These are phyloP conservation scores for Unio delphinus DNA, from an alignment of 2,888 invertebrate species.

Conservation along the genomic window DNA sequence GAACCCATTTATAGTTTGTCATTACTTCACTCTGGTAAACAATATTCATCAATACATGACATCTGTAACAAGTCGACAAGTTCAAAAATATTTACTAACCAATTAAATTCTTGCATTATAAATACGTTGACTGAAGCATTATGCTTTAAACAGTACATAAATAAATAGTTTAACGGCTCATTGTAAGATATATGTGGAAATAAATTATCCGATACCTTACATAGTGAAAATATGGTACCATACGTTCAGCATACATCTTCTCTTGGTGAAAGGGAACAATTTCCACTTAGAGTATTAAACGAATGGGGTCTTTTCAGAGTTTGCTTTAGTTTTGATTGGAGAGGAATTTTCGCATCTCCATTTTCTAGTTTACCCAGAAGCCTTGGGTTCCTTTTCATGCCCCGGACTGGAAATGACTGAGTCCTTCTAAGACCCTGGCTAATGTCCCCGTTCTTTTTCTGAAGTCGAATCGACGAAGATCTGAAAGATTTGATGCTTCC, in stretches of 20 bases:
- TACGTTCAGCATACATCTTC: constrained; percentile 3
- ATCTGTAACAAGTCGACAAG: too few relatives aligned
- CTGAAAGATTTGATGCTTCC: constrained; percentile 49
- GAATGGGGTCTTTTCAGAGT: constrained; percentile 44
- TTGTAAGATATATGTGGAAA: too few relatives aligned
- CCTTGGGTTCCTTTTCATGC: constrained; percentile 5
- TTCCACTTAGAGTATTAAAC: constrained; percentile 33
- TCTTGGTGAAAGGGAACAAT: constrained; percentile 5
- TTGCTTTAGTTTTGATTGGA: constrained; percentile 11
- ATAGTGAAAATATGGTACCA: background rate
- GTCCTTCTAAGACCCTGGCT: constrained; percentile 20
- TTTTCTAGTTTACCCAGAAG: constrained; percentile 1
- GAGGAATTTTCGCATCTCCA: constrained; percentile 15
- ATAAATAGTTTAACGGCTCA: too few relatives aligned
- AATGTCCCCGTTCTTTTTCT: constrained; percentile 18
- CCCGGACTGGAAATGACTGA: constrained; percentile 36
- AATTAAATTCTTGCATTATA: too few relatives aligned
- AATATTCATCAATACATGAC: too few relatives aligned
- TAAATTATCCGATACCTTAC: too few relatives aligned
- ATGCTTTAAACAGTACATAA: too few relatives aligned
- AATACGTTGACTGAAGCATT: too few relatives aligned
- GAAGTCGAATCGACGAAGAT: constrained; percentile 31
- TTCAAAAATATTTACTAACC: too few relatives aligned
- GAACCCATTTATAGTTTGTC: too few relatives aligned
- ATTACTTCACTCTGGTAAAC: too few relatives aligned